phyloP scores from a whole-genome alignment of 2,888 invertebrate genomes.

The Coenonympha glycerion region DNA sequence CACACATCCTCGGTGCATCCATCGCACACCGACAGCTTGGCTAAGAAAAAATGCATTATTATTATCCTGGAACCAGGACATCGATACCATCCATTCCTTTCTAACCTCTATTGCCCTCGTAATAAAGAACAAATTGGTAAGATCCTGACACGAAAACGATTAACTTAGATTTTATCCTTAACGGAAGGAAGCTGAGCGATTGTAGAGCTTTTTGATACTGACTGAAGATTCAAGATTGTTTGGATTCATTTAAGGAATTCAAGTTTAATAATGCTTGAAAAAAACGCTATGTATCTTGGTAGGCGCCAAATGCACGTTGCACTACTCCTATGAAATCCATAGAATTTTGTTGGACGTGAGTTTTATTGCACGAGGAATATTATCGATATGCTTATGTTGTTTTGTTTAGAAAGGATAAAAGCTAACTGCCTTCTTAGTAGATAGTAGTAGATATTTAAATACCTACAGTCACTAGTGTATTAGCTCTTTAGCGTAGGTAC shows the following conservation, averaged over 20 bases:
- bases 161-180: slow-evolving; percentile 64
- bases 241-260: slow-evolving; percentile 48
- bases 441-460: no score
- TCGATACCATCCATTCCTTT: slow-evolving; percentile 30
- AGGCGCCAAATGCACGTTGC: slow-evolving; percentile 71
- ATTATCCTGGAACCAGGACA: slow-evolving; percentile 64
- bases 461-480: no score
- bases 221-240: slow-evolving; percentile 35
- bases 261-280: slow-evolving; percentile 63
- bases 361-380: slow-evolving; percentile 27
- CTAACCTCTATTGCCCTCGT: slow-evolving; percentile 32
- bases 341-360: slow-evolving; percentile 46
- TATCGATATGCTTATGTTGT: slow-evolving; percentile 12
- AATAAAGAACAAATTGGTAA: slow-evolving; percentile 25
- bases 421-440: no score
- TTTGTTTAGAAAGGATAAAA: background rate
- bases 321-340: slow-evolving; percentile 50
- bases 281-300: slow-evolving; percentile 61
- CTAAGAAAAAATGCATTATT: slow-evolving; percentile 70
- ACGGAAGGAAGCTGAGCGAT: slow-evolving; percentile 29
- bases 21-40: slow-evolving; percentile 65
- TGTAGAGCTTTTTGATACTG: slow-evolving; percentile 31
- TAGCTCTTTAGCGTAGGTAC: no score
- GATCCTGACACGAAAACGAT: slow-evolving; percentile 41
- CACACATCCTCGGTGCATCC: slow-evolving; percentile 44